Evolutionary conservation across 2,113 vertebrate genomes (phyloP).

Genomic region (Malaclemys terrapin): DNA sequence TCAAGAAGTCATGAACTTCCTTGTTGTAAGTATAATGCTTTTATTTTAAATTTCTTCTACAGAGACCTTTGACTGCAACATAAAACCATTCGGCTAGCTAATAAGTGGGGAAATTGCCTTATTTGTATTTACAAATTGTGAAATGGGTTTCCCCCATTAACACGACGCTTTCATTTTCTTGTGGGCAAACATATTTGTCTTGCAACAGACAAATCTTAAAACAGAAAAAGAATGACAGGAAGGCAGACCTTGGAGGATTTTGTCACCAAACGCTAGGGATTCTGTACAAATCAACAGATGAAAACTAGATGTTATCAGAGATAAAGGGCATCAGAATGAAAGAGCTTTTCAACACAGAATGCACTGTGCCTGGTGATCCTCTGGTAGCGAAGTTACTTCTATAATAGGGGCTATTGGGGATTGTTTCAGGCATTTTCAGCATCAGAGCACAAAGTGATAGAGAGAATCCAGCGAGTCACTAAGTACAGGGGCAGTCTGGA

Average conservation of each 20-base stretch:
- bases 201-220: not conserved
- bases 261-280: not conserved
- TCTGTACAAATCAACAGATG: not conserved
- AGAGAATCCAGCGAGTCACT: not conserved
- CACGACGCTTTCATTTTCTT: not conserved
- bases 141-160: not conserved
- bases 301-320: not conserved
- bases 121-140: not conserved
- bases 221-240: not conserved
- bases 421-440: not conserved
- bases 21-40: not conserved
- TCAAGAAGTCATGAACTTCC: not conserved
- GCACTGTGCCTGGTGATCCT: rapidly evolving
- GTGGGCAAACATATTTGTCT: too few species aligned
- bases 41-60: not conserved
- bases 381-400: rapidly evolving
- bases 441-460: rapidly evolving
- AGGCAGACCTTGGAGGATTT: not conserved
- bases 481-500: rapidly evolving
- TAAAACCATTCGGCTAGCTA: not conserved
- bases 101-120: not conserved
- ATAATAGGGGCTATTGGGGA: rapidly evolving
- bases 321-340: not conserved
- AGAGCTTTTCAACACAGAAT: not conserved
- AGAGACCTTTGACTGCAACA: not conserved